Evolutionary conservation across 2,888 invertebrate species (phyloP), one percentile per base, ranked within the genome.

Genomic region (Meiosimyza decipiens): DNA sequence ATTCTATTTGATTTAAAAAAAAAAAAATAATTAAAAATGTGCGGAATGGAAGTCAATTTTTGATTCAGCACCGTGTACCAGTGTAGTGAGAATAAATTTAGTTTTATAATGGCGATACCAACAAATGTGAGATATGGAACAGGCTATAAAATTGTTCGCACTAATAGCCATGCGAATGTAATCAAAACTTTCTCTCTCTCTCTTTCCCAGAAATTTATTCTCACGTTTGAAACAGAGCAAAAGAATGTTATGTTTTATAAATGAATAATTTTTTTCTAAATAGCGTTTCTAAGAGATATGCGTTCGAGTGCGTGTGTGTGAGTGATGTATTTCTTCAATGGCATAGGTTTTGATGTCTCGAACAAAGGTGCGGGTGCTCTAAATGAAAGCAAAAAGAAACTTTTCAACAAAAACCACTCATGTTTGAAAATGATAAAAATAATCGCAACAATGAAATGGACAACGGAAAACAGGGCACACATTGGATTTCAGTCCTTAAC

Each of bases 381-480:
- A 47, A 40, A 40, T 40, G 40, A 59, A 49, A 52, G 4, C 12
- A 22, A 64, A 9, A n/a, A 60, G 11, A 18, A 16, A 16, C 16
- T 15, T 70, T 70, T 62, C 15, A 64, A 16, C 4, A 11, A 71
- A 74, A 74, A 65, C 69, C 74, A 74, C 60, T 71, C 74, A 72
- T 74, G 74, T 64, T 69, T 74, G 71, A 74, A 72, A 69, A 60
- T 71, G 74, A 74, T 74, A 72, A 74, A 74, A 72, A 65, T 54
- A 70, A 62, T 51, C 22, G 51, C 16, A 33, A 67, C 66, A 54
- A 33, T 33, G 22, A 54, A 55, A 55, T 67, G 55, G 52, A 57
- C 18, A 67, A 22, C 54, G n/a, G 12, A 67, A 9, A 55, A 9
- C 40, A 15, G 62, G 62, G 33, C 59, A 40, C 9, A 40, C 40